Conservation (phyloP, 2,797 vertebrate genomes). For the Okamejei kenojei region DNA sequence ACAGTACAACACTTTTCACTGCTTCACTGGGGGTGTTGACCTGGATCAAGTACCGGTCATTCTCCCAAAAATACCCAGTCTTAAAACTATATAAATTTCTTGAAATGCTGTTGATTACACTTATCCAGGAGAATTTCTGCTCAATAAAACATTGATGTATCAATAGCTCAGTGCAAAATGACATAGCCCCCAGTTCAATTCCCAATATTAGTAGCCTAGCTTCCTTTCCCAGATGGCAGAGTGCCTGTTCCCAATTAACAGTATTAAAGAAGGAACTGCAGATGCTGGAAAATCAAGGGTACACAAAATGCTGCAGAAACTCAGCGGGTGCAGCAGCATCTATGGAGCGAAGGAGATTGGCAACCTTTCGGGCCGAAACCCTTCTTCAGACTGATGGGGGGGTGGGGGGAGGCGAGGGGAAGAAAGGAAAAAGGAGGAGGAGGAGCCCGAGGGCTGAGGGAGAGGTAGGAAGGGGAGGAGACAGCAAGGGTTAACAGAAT, state of each 20-base stretch:
- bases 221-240: neutral
- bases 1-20: neutral
- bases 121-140: neutral
- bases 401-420: no score
- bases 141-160: neutral
- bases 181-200: neutral
- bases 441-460: no score
- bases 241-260: neutral
- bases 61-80: neutral
- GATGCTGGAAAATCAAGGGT: no score
- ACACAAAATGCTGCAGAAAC: no score
- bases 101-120: neutral
- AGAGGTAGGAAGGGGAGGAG: no score
- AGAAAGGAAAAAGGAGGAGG: no score
- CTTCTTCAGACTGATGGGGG: no score
- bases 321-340: no score
- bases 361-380: no score
- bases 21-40: neutral
- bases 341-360: no score
- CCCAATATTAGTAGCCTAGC: neutral
- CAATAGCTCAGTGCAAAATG: neutral
- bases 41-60: neutral
- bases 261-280: no score
- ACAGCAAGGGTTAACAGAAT: no score
- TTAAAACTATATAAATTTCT: neutral